Conservation (phyloP, 2,797 vertebrate species). For the Leptoclinus maculatus region DNA sequence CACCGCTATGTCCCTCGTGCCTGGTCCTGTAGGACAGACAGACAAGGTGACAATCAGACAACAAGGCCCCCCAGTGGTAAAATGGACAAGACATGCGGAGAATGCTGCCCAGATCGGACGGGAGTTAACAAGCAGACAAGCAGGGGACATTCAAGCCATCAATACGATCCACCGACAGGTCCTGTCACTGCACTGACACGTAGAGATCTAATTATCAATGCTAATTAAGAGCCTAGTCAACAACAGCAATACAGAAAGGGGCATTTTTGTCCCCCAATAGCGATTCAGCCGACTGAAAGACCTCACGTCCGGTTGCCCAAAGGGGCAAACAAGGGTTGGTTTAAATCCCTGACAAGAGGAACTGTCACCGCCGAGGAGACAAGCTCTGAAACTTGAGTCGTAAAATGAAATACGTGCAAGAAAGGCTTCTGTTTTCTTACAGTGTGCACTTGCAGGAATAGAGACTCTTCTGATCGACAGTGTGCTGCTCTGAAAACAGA, state of each 20-base stretch:
- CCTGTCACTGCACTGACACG: constrained; percentile 91
- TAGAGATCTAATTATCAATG: constrained; percentile 95
- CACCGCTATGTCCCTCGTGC: constrained; percentile 59
- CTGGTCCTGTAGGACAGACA: constrained; percentile 74
- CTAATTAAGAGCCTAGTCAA: constrained; percentile 89
- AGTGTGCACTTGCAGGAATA: constrained; percentile 14
- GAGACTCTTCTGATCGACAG: not conserved
- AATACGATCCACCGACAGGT: constrained; percentile 86
- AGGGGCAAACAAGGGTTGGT: constrained; percentile 63
- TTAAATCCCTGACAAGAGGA: constrained; percentile 60
- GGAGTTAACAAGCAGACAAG: constrained; percentile 85
- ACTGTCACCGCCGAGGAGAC: constrained; percentile 56
- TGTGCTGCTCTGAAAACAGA: constrained; percentile 14
- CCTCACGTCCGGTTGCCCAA: constrained; percentile 68
- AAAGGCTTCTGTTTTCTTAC: constrained; percentile 7
- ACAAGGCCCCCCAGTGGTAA: constrained; percentile 83
- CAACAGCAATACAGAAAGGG: constrained; percentile 88
- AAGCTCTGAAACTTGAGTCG: constrained; percentile 33
- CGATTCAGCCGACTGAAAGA: constrained; percentile 67
- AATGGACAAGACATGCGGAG: constrained; percentile 75
- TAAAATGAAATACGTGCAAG: constrained; percentile 19
- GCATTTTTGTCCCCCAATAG: constrained; percentile 76
- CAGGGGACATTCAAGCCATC: constrained; percentile 82
- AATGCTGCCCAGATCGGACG: constrained; percentile 72
- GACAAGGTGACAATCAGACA: constrained; percentile 81